These are phyloP conservation scores for Aspidoscelis tigris DNA, from an alignment of 2,113 vertebrate species.

Conservation along the genomic window DNA sequence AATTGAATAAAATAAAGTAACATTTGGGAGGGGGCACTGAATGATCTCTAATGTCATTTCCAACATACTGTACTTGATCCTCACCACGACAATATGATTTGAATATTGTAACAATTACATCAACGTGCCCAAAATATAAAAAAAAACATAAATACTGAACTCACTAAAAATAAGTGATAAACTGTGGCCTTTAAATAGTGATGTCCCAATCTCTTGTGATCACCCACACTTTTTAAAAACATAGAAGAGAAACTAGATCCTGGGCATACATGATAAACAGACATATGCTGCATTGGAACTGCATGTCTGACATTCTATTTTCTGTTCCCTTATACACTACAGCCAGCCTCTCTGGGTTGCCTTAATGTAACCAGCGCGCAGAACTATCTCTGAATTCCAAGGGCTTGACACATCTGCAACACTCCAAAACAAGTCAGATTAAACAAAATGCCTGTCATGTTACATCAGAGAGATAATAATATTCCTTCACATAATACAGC, in stretches of 20 bases:
- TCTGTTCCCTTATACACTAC: neutral
- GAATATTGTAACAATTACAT: neutral
- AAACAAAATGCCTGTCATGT: slow-evolving; percentile 20
- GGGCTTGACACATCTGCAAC: neutral
- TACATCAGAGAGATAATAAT: slow-evolving; percentile 13
- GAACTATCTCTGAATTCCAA: slow-evolving; percentile 6
- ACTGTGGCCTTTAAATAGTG: neutral
- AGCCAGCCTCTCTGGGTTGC: neutral
- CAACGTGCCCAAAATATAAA: neutral
- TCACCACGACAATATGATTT: neutral
- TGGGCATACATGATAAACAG: neutral
- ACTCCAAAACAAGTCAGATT: neutral
- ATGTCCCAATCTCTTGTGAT: too few species aligned
- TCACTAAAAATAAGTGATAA: too few species aligned
- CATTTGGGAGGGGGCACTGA: neutral
- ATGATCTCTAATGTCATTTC: too few species aligned
- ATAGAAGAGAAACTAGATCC: neutral
- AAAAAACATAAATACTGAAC: neutral
- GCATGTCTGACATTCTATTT: neutral
- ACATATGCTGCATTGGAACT: neutral
- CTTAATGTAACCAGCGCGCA: neutral
- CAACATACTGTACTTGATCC: too few species aligned
- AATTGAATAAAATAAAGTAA: neutral
- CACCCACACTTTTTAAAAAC: neutral
- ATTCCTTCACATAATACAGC: neutral